phyloP scores from a whole-genome alignment of 2,113 vertebrate species.

The Protobothrops mucrosquamatus region DNA sequence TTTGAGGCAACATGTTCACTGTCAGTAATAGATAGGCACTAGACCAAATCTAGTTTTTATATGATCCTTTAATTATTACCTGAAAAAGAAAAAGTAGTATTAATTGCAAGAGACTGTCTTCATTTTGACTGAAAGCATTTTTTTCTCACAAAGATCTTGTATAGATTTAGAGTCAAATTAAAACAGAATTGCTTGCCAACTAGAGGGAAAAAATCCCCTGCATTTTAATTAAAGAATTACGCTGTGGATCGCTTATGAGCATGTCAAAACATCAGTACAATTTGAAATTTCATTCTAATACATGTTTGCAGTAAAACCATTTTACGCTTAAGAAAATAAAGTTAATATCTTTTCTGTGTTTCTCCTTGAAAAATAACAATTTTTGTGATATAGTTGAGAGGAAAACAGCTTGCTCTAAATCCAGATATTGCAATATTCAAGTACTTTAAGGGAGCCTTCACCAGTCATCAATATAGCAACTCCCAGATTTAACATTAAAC shows the following conservation, averaged over 20 bases:
- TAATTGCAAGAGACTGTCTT: background rate
- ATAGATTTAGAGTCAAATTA: background rate
- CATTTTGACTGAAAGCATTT: background rate
- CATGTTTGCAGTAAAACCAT: constrained; percentile 2
- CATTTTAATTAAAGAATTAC: background rate
- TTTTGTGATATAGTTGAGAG: background rate
- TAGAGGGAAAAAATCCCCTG: background rate
- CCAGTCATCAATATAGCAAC: background rate
- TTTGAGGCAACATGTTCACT: background rate
- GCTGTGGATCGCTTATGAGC: background rate
- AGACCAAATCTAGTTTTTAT: background rate
- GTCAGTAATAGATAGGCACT: background rate
- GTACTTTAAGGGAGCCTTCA: background rate
- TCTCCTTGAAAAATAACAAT: background rate
- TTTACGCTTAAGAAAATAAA: background rate
- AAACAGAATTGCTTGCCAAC: background rate
- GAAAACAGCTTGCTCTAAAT: background rate
- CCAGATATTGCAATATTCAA: background rate
- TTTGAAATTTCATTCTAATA: background rate
- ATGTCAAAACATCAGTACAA: background rate
- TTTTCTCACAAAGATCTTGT: background rate
- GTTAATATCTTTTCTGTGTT: background rate
- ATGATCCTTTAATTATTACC: background rate
- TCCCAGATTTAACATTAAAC: background rate
- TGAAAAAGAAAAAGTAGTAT: background rate